phyloP scores from a whole-genome alignment of 1,140 invertebrate species.

The Andrena cerasifolii region DNA sequence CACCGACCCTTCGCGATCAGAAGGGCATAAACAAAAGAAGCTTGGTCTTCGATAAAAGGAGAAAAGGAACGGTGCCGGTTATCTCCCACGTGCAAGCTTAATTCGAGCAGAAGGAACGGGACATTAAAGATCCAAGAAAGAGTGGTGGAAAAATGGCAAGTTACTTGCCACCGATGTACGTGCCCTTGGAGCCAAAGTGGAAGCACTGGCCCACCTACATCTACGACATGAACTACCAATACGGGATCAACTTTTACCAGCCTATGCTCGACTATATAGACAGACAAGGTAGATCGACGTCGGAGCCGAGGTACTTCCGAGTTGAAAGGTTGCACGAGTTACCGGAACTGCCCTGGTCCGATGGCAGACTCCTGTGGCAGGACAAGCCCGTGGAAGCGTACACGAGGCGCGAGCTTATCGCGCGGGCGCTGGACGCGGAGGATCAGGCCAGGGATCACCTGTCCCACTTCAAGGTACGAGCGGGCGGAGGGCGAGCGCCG shows the following conservation, averaged over 20 bases:
- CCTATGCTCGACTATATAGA: constrained; percentile 92
- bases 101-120: no score
- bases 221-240: constrained; percentile 91
- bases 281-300: constrained; percentile 75
- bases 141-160: constrained; percentile 74
- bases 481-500: constrained; percentile 5
- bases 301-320: not conserved
- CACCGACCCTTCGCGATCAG: not conserved
- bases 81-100: not conserved
- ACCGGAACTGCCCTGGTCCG: constrained; percentile 89
- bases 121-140: no score
- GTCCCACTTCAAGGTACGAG: constrained; percentile 80
- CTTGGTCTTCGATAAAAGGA: not conserved
- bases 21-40: not conserved
- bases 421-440: constrained; percentile 85
- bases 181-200: constrained; percentile 81
- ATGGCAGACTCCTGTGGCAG: constrained; percentile 84
- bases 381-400: constrained; percentile 84
- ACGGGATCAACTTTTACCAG: constrained; percentile 91
- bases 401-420: constrained; percentile 85
- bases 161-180: constrained; percentile 73
- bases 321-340: constrained; percentile 69
- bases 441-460: constrained; percentile 87
- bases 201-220: constrained; percentile 83
- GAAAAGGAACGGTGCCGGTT: not conserved